Percentiles rank a stretch among this genome's conserved stretches.
Conservation (phyloP, 2,113 vertebrate species). For the Perccottus glenii region DNA sequence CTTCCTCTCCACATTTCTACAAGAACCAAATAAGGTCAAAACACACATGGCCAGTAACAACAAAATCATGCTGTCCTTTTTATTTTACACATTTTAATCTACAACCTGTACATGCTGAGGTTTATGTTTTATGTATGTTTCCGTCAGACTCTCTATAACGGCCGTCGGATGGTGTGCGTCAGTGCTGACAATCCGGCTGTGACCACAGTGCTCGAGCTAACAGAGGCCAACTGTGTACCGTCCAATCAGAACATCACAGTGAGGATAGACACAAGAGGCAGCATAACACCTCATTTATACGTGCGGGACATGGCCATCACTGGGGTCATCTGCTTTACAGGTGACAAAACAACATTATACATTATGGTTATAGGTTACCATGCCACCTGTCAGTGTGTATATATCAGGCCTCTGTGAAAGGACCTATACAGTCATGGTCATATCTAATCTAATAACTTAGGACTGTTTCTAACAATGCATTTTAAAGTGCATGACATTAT, state of each 20-base stretch:
- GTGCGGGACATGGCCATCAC: slow-evolving; percentile 79
- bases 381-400: too few species aligned
- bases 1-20: slow-evolving; percentile 77
- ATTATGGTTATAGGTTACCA: too few species aligned
- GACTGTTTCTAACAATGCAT: too few species aligned
- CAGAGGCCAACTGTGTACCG: slow-evolving; percentile 77
- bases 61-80: too few species aligned
- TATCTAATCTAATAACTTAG: too few species aligned
- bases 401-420: too few species aligned
- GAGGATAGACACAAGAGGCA: slow-evolving; percentile 51
- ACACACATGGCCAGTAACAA: neutral
- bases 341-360: slow-evolving; percentile 65
- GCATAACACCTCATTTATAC: slow-evolving; percentile 60
- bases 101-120: neutral
- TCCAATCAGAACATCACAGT: slow-evolving; percentile 77
- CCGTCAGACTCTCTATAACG: slow-evolving; percentile 65
- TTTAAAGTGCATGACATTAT: too few species aligned
- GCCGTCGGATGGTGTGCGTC: slow-evolving; percentile 72
- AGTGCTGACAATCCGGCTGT: slow-evolving; percentile 54
- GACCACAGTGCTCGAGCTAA: slow-evolving; percentile 74
- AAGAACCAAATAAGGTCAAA: slow-evolving; percentile 63
- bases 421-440: too few species aligned
- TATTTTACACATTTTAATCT: neutral
- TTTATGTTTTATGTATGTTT: neutral
- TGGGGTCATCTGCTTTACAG: slow-evolving; percentile 81